Evolutionary conservation across 53 echinoderm and acorn worm species (phyloP), one percentile per base, ranked within the genome.

Genomic region (Apostichopus leukothele): DNA sequence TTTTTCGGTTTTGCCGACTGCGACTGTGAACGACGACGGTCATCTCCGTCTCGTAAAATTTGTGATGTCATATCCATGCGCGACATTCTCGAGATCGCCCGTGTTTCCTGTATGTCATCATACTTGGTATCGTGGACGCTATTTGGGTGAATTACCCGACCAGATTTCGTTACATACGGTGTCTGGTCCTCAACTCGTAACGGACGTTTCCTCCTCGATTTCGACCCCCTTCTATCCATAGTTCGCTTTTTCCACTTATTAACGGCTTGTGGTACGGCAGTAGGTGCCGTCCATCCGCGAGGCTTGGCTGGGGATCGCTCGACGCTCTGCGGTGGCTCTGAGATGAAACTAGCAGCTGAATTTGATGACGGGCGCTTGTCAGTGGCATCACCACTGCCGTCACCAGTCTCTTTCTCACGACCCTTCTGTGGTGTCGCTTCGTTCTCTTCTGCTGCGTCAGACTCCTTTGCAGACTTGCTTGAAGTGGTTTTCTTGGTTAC

Each of bases 141-240:
- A 51, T 93, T 93, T 23, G 93, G 93, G 50, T 76, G 76, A 81
- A 93, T 93, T 6, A 84, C 90, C 7, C 93, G 52, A 1, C 93
- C 93, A 5, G 93, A 93, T 75, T 93, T 93, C 23, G 93, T 93
- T 63, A 90, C 90, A 73, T 90, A 93, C 1, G 67, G 66, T 23
- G 78, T 76, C 21, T 89, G 89, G 21, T 92, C 73, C 51, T 76
- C 73, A 60, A 78, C 86, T 84, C 22, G 76, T 27, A 86, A 16
- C 39, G 85, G 85, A 2, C 85, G 67, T 63, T 67, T 85, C n/a
- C 85, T 25, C 4, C 14, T 4, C 1, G 22, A 9, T 81, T 81
- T 81, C 6, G 55, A 53, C 1, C 54, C 54, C 25, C 85, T 25
- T 25, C 50, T 27, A 14, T 63, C 85, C 6, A 18, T 25, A 0